Evolutionary conservation across 1,140 invertebrate genomes (phyloP).

Genomic region (Drosophila pachea): DNA sequence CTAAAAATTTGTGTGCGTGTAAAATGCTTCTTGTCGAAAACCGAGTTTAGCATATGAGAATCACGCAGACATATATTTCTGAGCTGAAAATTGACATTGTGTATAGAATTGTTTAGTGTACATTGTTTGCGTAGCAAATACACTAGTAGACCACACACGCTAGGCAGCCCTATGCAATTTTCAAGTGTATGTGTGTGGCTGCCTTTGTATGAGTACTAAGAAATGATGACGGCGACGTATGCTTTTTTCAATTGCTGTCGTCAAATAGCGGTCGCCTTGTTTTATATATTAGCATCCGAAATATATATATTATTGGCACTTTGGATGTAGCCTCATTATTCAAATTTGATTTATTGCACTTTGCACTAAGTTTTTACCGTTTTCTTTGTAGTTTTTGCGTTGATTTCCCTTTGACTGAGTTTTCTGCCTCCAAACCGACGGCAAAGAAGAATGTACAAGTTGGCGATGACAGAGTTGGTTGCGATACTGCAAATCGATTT

Average conservation of each 20-base stretch:
- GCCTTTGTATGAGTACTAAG: conserved; percentile 58
- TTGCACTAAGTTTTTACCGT: conserved; percentile 61
- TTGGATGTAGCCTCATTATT: conserved; percentile 9
- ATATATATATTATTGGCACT: conserved; percentile 5
- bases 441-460: conserved; percentile 58
- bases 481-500: conserved; percentile 31
- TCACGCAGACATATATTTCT: conserved; percentile 6
- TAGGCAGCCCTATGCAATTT: conserved; percentile 52
- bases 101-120: conserved; percentile 13
- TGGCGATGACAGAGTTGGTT: conserved; percentile 38
- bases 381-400: conserved; percentile 26
- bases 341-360: conserved; percentile 36
- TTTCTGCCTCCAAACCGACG: conserved; percentile 68
- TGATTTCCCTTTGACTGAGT: conserved; percentile 57
- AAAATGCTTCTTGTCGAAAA: conserved; percentile 8
- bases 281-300: conserved; percentile 30
- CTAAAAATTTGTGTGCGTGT: conserved; percentile 24
- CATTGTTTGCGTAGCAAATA: conserved; percentile 35
- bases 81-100: not conserved
- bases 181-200: conserved; percentile 37
- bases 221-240: conserved; percentile 69
- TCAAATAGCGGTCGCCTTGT: conserved; percentile 47
- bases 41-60: conserved; percentile 8
- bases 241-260: conserved; percentile 56
- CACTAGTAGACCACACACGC: conserved; percentile 22